Evolutionary conservation across 2,113 vertebrate genomes (phyloP).

Genomic region (Dissostichus mawsoni): DNA sequence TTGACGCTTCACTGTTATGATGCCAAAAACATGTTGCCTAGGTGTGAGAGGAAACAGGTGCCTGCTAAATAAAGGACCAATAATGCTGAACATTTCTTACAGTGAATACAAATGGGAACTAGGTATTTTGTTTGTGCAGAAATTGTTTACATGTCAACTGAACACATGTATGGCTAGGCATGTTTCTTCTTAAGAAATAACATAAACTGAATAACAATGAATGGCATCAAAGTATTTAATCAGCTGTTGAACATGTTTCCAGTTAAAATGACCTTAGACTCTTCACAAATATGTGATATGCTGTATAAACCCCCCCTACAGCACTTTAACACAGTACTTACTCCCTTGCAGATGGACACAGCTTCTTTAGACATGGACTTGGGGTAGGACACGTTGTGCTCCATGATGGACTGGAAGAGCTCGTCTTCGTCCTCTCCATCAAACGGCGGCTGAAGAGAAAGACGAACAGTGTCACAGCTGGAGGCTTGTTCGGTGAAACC

Average conservation of each 20-base stretch:
- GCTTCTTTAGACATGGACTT: slow-evolving; percentile 98
- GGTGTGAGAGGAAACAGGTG: slow-evolving; percentile 27
- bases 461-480: not conserved
- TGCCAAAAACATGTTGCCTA: slow-evolving; percentile 15
- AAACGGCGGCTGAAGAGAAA: slow-evolving; percentile 89
- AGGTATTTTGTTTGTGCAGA: not conserved
- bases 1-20: not conserved
- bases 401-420: slow-evolving; percentile 99
- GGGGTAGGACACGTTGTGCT: slow-evolving; percentile 98
- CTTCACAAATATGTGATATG: not conserved
- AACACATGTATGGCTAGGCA: too few relatives aligned
- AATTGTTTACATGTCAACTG: not conserved
- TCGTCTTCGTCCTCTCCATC: slow-evolving; percentile 98
- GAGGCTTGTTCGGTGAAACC: not conserved
- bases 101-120: too few relatives aligned
- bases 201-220: not conserved
- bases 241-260: not conserved
- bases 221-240: not conserved
- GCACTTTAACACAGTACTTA: slow-evolving; percentile 40
- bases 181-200: not conserved
- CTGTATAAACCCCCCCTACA: not conserved
- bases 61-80: not conserved
- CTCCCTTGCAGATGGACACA: slow-evolving; percentile 97
- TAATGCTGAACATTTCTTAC: too few relatives aligned
- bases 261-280: not conserved